Base-by-base conservation (phyloP, 2,797 vertebrate species). In the Pteropus rufus region DNA sequence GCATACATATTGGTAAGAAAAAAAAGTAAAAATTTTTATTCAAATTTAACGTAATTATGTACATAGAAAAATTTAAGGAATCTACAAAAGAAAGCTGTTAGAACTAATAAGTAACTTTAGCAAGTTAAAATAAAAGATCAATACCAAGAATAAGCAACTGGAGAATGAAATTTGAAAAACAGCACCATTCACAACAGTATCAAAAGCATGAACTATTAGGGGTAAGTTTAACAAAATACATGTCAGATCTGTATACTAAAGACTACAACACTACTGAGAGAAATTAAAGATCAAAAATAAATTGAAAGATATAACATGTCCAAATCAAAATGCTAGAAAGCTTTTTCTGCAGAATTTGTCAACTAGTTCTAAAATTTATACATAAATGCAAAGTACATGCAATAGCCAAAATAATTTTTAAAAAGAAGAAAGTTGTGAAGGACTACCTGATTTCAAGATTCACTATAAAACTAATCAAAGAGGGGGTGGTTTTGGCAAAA, bases 401-500 rank as follows among this genome's bases (percentile, higher is more conserved):
- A 64, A 69, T 64, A 84, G 58, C 72, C 29, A 86, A 90, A 86
- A 39, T 7, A 73, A 86, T 81, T 86, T 95, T 90, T 89, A 52
- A 56, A 81, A 91, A 80, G 23, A 72, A 86, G 21, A 77, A 93
- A 34, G 8, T 80, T 75, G 83, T 44, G 85, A 84, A 88, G 44
- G 4, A 58, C 65, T 82, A 44, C 54, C 58, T 64, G 65, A 89
- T 93, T 91, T 91, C 79, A 93, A 96, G 60, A 91, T 4, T 81
- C 41, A 81, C 15, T 82, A 31, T 29, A 44, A 92, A 95, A 39
- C 39, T 76, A 92, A 92, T 89, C 60, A 93, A 75, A 49, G 24
- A 89, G 36, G 93, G 26, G 72, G n/a, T 56, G 49, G 70, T 80
- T 93, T 96, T 88, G 90, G 90, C 77, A 91, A 39, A 92, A 88